Evolutionary conservation across 1,140 invertebrate species (phyloP), one percentile per base, ranked within the genome.

Genomic region (Halyomorpha halys): DNA sequence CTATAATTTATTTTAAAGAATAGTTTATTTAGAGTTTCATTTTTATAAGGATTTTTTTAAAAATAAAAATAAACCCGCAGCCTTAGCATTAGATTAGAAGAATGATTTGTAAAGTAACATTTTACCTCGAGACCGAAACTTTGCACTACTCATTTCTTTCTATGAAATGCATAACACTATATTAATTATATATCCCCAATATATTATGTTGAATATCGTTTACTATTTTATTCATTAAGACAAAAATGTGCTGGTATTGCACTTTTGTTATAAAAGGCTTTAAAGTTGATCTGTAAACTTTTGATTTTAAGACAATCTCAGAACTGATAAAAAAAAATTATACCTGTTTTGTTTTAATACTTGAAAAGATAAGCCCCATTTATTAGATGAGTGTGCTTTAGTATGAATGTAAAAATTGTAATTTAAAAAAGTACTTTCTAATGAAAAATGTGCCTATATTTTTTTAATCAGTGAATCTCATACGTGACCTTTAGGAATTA

Each of bases 391-490:
- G 16, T 47, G n/a, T 62, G 23, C 39, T 62, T 63, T 30, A 51
- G 62, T 27, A 19, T 19, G n/a, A 49, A 49, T 23, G 23, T 56
- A 56, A 56, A 56, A 56, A 23, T 23, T 21, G 23, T 23, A 23
- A 56, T 56, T 16, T 56, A 56, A 56, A 49, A n/a, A 64, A 64
- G 23, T 34, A 56, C 47, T 49, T 56, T 19, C 54, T 34, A 64
- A 64, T 64, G 56, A 64, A 64, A 56, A 64, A 63, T 56, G 63
- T 64, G 63, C 63, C 63, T 64, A 64, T 64, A 64, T 64, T 64
- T 64, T 64, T 64, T 59, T 59, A 64, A 64, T 27, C 27, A 39
- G n/a, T 64, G 63, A 64, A 64, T 64, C 63, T 64, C 63, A 59
- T 39, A 19, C 15, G 44, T 60, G 59, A 60, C 59, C 21, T 56